Base-by-base conservation (phyloP, 1,140 invertebrate species). In the Cydia splendana region DNA sequence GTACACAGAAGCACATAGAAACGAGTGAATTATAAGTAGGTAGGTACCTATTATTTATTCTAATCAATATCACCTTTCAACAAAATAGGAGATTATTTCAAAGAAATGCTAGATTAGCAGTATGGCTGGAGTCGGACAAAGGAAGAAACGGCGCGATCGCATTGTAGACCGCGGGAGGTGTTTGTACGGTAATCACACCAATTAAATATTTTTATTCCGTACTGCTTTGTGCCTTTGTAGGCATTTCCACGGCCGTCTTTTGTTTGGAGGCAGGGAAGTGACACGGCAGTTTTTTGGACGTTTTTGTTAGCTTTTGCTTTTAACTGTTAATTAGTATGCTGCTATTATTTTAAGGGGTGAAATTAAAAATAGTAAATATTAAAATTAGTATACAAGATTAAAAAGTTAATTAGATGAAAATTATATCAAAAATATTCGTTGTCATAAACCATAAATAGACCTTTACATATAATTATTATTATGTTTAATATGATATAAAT, bases 131-230 rank as follows among this genome's bases (percentile, higher is more conserved):
- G 34, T 12, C 18, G 77, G 30, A 81, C 78, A 81, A 78, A 79
- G 77, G 74, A 65, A 77, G 78, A 79, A 77, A 82, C 71, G 76
- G 75, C 75, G 67, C 76, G 65, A 65, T 74, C 67, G 57, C 69
- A 78, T 77, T 81, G 77, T 80, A 76, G 74, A 75, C 87, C 79
- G 76, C 90, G 85, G 88, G 91, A 87, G 90, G 88, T 90, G 88
- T 92, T 91, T 91, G 87, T 88, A 67, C 79, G 71, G 80, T 90
- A 91, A 92, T 91, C 85, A 90, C 84, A 86, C 90, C 91, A 91
- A 91, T 91, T 91, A 91, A 88, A 91, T 91, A 87, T 93, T 90
- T 90, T 91, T 89, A 87, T 93, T 91, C 87, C 84, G 13, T 53
- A 13, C 67, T 18, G 67, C 87, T 87, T 90, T 91, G 82, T 82